A percentile compares a stretch with the other conserved stretches of the same genome.
phyloP scores from a whole-genome alignment of 2,113 vertebrate genomes.

The Grus americana region DNA sequence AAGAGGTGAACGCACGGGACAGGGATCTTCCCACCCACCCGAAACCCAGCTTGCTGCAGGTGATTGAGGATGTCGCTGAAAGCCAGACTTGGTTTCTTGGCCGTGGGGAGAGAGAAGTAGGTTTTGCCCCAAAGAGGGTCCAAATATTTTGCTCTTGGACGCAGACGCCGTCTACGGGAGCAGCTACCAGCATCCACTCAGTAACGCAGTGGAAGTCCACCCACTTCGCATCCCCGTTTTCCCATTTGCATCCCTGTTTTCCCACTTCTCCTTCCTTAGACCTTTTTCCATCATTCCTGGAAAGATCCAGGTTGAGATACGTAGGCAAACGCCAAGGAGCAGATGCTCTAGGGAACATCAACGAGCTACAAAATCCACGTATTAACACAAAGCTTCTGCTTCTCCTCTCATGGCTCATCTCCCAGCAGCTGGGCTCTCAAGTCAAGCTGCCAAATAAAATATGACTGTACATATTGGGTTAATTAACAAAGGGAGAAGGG shows the following conservation, averaged over 20 bases:
- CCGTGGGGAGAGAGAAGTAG: not conserved
- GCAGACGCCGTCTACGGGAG: rapidly evolving
- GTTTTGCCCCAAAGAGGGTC: not conserved
- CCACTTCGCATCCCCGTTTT: rapidly evolving
- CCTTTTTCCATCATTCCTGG: not conserved
- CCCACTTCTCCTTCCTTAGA: not conserved
- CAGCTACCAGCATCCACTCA: not conserved
- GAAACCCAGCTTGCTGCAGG: rapidly evolving
- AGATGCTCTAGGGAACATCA: not conserved
- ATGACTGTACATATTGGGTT: not conserved
- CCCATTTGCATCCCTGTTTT: not conserved
- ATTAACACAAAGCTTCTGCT: not conserved
- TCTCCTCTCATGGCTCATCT: constrained; percentile 14
- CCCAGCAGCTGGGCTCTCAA: constrained; percentile 28
- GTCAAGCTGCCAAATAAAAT: constrained; percentile 8
- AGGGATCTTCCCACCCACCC: not conserved
- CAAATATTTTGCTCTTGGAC: not conserved
- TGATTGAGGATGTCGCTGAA: not conserved
- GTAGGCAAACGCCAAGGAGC: not conserved
- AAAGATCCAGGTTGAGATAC: not conserved
- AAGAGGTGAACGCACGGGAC: rapidly evolving
- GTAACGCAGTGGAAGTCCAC: rapidly evolving
- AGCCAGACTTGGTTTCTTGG: not conserved
- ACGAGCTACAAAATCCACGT: not conserved
- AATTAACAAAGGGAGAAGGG: not conserved